Base-by-base conservation (phyloP, 2,113 vertebrate species). In the Dissostichus mawsoni region DNA sequence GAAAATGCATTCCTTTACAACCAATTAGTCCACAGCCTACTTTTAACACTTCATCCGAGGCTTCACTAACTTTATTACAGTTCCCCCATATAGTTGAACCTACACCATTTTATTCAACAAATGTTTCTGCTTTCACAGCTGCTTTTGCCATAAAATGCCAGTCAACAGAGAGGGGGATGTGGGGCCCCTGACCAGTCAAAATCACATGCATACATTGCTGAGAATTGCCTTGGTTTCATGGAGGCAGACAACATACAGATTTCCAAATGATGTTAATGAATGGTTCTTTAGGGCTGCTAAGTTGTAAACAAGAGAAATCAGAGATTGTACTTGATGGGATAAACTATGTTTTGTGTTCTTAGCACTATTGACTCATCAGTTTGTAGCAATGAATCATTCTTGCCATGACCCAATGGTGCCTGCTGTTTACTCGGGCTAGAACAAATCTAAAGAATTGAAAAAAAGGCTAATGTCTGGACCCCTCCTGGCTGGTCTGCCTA, bases 81-180 rank as follows among this genome's bases (percentile, higher is more conserved):
- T 12, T 13, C n/a, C 14, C 33, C 33, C 2, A 18, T 29, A 29
- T 10, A 17, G 36, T 55, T 64, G 12, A 44, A 63, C 20, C 16
- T n/a, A 29, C 13, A 63, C 6, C 44, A 48, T 33, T 20, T 57
- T 48, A 48, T 57, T 44, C 5, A 45, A 63, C 71, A 25, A 62
- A 52, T 63, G 58, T 16, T 51, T 41, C 47, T 80, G 51, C 66
- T 53, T 33, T 84, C 50, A 65, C 11, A 45, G 65, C 41, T 62
- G 17, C 16, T 52, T 52, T 58, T 66, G 45, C 47, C 55, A 63
- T 47, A 47, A 62, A 74, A 62, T 73, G 3, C 23, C 57, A 29
- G 16, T 29, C 67, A 23, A 45, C 23, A 64, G n/a, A 62, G 25
- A 11, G 48, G 12, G 2, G 58, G 2, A 8, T 17, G 8, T 44